phyloP scores from a whole-genome alignment of 2,888 invertebrate genomes.

The Stictocephala bisonia region DNA sequence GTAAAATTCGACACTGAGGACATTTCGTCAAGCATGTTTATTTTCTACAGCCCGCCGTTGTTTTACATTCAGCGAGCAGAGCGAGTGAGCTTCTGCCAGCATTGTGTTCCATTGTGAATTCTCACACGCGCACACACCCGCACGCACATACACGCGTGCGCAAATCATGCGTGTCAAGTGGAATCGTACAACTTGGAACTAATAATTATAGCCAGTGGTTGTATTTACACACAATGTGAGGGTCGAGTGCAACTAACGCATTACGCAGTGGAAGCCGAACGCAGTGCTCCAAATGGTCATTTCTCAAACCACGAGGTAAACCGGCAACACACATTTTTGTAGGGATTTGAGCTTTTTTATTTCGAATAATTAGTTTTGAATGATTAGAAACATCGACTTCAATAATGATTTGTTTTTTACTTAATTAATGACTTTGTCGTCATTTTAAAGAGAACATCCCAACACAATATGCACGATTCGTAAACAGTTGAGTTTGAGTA shows the following conservation, averaged over 20 bases:
- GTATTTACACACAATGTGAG: slow-evolving; percentile 33
- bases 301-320: too few species aligned
- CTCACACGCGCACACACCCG: slow-evolving; percentile 1
- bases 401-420: too few species aligned
- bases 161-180: slow-evolving; percentile 30
- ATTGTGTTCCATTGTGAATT: not conserved
- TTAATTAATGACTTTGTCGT: too few species aligned
- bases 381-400: too few species aligned
- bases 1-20: not conserved
- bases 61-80: too few species aligned
- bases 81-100: not conserved
- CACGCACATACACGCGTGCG: slow-evolving; percentile 13
- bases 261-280: not conserved
- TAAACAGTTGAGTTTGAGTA: too few species aligned
- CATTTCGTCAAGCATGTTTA: not conserved
- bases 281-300: not conserved
- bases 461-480: too few species aligned
- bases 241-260: not conserved
- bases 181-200: slow-evolving; percentile 33
- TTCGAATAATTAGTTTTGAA: too few species aligned
- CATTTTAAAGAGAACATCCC: too few species aligned
- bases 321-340: too few species aligned
- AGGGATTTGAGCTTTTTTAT: too few species aligned
- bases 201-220: slow-evolving; percentile 23
- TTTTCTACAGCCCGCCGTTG: not conserved